Conservation (phyloP, 2,797 vertebrate genomes). For the Bradypodion ventrale region DNA sequence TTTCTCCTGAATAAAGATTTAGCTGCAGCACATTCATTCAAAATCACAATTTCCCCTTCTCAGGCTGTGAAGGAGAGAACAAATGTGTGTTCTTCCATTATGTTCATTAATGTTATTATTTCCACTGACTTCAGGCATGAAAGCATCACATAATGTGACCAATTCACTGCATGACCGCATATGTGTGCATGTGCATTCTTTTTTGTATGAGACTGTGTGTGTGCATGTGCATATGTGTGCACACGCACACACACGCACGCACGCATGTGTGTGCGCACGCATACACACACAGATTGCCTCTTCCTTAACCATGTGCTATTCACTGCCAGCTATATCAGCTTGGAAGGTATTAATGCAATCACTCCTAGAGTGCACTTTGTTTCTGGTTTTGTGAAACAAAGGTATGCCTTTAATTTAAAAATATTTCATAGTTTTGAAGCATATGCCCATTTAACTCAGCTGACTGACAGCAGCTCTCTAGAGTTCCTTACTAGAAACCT, state of each 20-base stretch:
- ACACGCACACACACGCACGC: too few relatives aligned
- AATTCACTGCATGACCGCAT: background rate
- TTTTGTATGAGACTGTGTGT: too few relatives aligned
- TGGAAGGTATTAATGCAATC: slow-evolving; percentile 30
- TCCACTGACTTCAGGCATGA: background rate
- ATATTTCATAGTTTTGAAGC: slow-evolving; percentile 45
- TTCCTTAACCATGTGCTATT: background rate
- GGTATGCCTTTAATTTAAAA: slow-evolving; percentile 9
- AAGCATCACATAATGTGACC: background rate
- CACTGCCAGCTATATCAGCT: slow-evolving; percentile 24
- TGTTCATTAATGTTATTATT: slow-evolving; percentile 3
- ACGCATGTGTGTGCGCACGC: too few relatives aligned
- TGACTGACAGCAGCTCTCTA: background rate
- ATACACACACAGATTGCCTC: background rate
- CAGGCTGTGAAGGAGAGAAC: background rate
- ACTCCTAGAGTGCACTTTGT: slow-evolving; percentile 19
- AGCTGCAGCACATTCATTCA: slow-evolving; percentile 48
- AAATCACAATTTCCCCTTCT: slow-evolving; percentile 34
- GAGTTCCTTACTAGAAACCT: slow-evolving; percentile 25
- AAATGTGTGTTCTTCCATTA: slow-evolving; percentile 30
- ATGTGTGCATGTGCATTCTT: background rate
- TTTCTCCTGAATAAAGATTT: slow-evolving; percentile 56
- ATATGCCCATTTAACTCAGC: background rate
- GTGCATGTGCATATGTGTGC: too few relatives aligned
- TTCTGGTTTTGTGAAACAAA: slow-evolving; percentile 37